Evolutionary conservation across 1,140 invertebrate genomes (phyloP).

Genomic region (Colletes gigas): DNA sequence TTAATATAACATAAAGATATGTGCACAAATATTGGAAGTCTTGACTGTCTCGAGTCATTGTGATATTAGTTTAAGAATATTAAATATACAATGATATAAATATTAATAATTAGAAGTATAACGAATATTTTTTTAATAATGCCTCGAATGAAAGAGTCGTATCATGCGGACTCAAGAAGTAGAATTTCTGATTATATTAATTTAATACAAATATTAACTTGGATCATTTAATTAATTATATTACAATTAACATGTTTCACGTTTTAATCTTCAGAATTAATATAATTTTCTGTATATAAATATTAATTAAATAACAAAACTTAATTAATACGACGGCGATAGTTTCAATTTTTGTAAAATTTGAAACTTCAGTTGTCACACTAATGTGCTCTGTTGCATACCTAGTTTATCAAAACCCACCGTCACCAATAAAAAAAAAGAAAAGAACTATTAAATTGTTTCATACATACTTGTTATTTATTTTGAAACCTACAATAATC

Average conservation of each 20-base stretch:
- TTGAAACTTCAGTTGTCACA: conserved; percentile 57
- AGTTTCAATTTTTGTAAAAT: conserved; percentile 56
- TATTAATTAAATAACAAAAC: conserved; percentile 44
- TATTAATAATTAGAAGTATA: conserved; percentile 66
- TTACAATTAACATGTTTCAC: conserved; percentile 45
- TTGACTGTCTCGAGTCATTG: conserved; percentile 77
- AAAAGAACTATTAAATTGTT: conserved; percentile 58
- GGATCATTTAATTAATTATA: conserved; percentile 51
- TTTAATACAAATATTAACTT: conserved; percentile 54
- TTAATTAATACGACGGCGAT: conserved; percentile 44
- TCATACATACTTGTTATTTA: conserved; percentile 38
- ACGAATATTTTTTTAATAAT: conserved; percentile 75
- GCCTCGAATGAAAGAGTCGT: conserved; percentile 57
- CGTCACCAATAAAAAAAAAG: conserved; percentile 59
- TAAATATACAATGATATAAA: conserved; percentile 67
- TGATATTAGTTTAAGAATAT: conserved; percentile 78
- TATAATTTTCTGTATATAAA: conserved; percentile 64
- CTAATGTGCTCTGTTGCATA: conserved; percentile 52
- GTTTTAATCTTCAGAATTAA: conserved; percentile 53
- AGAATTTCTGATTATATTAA: conserved; percentile 52
- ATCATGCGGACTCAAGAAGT: conserved; percentile 59
- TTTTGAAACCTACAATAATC: neutral
- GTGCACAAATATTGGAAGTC: conserved; percentile 68
- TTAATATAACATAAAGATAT: conserved; percentile 42
- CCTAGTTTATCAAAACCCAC: conserved; percentile 56